A percentile compares a stretch with the other conserved stretches of the same genome.
phyloP scores from a whole-genome alignment of 2,888 invertebrate species.

The Xylota sylvarum region DNA sequence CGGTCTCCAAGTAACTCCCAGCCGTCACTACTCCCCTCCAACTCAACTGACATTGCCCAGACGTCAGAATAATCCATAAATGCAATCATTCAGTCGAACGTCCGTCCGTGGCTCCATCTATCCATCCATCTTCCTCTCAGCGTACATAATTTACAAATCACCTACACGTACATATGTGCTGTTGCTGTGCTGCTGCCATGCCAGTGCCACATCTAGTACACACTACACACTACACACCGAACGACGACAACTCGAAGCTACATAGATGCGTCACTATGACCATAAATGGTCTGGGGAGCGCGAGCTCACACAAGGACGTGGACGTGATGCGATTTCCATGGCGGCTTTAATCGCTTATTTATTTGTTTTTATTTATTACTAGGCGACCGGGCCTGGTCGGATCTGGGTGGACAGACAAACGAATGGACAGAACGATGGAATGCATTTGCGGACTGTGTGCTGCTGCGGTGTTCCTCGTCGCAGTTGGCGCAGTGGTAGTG shows the following conservation, averaged over 20 bases:
- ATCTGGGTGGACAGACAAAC: background rate
- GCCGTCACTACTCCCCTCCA: conserved; percentile 25
- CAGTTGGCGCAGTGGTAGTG: conserved; percentile 33
- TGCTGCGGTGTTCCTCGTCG: conserved; percentile 3
- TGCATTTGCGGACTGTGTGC: conserved; percentile 42
- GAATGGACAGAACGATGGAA: conserved; percentile 23
- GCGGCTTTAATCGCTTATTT: conserved; percentile 76
- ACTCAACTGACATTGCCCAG: conserved; percentile 54
- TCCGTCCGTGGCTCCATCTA: conserved; percentile 69
- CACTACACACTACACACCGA: conserved; percentile 13
- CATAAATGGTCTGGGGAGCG: conserved; percentile 75
- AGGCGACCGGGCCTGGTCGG: conserved; percentile 29
- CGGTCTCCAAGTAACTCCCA: conserved; percentile 48
- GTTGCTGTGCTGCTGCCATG: conserved; percentile 26
- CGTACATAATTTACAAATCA: conserved; percentile 75
- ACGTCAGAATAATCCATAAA: conserved; percentile 75
- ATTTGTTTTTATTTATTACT: conserved; percentile 76
- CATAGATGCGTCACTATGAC: conserved; percentile 74
- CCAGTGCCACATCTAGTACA: conserved; percentile 60
- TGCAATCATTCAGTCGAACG: conserved; percentile 72
- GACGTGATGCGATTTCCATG: conserved; percentile 76
- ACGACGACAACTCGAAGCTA: conserved; percentile 52
- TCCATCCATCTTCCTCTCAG: conserved; percentile 69
- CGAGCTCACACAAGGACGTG: conserved; percentile 75
- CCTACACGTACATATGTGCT: conserved; percentile 53